A percentile compares a stretch with the other conserved stretches of the same genome.
These are phyloP conservation scores for Apotomis capreana DNA, from an alignment of 2,888 invertebrate species.

Conservation along the genomic window DNA sequence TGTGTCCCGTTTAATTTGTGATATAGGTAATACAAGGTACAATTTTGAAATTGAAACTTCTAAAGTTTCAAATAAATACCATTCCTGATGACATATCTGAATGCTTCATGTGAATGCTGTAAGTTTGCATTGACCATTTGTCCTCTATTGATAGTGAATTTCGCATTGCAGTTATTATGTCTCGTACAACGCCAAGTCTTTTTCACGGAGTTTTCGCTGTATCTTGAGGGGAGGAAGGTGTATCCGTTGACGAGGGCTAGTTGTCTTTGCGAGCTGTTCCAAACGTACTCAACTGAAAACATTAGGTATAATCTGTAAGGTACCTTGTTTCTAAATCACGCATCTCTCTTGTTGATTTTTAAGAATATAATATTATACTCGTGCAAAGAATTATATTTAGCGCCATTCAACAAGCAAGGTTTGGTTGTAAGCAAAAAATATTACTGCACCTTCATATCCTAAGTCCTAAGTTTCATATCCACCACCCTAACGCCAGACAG, in stretches of 20 bases:
- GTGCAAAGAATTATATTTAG: no score
- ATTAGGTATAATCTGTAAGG: neutral
- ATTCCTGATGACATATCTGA: neutral
- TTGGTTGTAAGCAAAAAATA: no score
- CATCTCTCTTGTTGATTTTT: no score
- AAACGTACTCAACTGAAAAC: slow-evolving; percentile 5
- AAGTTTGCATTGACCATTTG: neutral
- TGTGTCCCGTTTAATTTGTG: no score
- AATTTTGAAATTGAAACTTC: no score
- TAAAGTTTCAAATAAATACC: neutral
- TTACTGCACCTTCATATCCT: no score
- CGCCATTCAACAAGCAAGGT: no score
- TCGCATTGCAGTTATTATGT: neutral
- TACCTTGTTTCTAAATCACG: no score
- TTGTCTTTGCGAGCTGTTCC: neutral
- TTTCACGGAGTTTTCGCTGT: neutral
- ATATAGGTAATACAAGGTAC: no score
- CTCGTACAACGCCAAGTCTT: neutral
- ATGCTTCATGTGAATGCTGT: neutral
- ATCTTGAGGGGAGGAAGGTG: neutral
- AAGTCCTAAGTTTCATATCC: no score
- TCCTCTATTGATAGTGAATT: neutral
- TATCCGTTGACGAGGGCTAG: neutral
- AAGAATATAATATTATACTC: no score
- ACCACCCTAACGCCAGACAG: no score